Conservation (phyloP, 1,140 invertebrate species). For the Nasonia giraulti region DNA sequence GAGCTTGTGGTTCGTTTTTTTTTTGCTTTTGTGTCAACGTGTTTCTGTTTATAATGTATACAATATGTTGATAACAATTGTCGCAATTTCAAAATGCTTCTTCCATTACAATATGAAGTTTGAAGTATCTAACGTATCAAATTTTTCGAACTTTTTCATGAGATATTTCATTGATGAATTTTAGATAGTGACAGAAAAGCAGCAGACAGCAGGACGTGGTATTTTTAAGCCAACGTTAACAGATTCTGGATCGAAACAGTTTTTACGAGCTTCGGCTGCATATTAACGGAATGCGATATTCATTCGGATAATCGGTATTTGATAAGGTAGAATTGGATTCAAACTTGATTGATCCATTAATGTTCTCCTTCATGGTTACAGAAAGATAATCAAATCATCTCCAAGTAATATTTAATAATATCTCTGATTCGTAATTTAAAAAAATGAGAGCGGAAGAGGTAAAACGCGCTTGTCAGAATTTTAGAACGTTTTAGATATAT, state of each 20-base stretch:
- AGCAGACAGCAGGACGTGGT: not conserved
- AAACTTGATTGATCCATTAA: not conserved
- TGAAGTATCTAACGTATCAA: no score
- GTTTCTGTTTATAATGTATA: no score
- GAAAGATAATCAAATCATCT: not conserved
- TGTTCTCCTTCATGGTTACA: not conserved
- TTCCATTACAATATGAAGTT: no score
- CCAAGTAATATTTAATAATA: not conserved
- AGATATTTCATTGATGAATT: no score
- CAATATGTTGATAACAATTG: no score
- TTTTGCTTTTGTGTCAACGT: no score
- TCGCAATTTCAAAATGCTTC: no score
- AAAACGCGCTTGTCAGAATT: no score
- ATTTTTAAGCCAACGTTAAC: not conserved
- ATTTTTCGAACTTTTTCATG: no score
- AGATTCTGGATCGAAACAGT: not conserved
- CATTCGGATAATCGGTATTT: not conserved
- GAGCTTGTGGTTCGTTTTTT: no score
- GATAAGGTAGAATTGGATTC: not conserved
- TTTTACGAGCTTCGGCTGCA: not conserved
- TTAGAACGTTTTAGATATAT: no score
- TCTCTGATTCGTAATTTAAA: not conserved
- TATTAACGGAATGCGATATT: not conserved
- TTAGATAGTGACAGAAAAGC: no score
- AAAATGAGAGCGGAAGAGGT: not conserved